Percentiles rank a stretch among this genome's conserved stretches.
Conservation (phyloP, 2,113 vertebrate species). For the Mesoclemmys tuberculata region DNA sequence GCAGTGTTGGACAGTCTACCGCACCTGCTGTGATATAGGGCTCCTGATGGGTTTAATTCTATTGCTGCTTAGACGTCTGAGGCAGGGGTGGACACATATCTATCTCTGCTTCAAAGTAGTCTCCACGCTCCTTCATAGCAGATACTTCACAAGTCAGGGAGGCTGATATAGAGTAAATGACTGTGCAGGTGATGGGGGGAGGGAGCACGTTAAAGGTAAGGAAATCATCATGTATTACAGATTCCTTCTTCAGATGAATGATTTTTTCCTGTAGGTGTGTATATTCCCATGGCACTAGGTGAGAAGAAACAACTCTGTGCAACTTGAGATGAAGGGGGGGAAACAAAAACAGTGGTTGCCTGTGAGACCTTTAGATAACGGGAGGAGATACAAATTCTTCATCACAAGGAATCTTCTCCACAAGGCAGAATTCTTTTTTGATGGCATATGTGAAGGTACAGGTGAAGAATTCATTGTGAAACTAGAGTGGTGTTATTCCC, state of each 20-base stretch:
- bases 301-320: not conserved
- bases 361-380: not conserved
- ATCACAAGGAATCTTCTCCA: too few relatives aligned
- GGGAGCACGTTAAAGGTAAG: not conserved
- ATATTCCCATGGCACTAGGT: not conserved
- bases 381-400: too few relatives aligned
- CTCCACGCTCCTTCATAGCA: not conserved
- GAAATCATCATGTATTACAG: not conserved
- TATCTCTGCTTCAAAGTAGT: too few relatives aligned
- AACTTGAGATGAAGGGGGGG: rapidly evolving
- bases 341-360: not conserved
- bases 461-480: too few relatives aligned
- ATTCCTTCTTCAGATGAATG: not conserved
- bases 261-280: not conserved
- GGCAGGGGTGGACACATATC: too few relatives aligned
- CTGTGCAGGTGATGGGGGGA: not conserved
- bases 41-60: not conserved
- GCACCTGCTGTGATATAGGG: not conserved
- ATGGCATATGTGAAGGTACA: too few relatives aligned
- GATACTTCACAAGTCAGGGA: not conserved
- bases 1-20: not conserved
- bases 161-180: not conserved
- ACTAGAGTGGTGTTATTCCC: too few relatives aligned
- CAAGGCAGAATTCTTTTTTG: too few relatives aligned
- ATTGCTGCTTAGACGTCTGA: not conserved